Evolutionary conservation across 2,113 vertebrate genomes (phyloP).

Genomic region (Neomonachus schauinslandi): DNA sequence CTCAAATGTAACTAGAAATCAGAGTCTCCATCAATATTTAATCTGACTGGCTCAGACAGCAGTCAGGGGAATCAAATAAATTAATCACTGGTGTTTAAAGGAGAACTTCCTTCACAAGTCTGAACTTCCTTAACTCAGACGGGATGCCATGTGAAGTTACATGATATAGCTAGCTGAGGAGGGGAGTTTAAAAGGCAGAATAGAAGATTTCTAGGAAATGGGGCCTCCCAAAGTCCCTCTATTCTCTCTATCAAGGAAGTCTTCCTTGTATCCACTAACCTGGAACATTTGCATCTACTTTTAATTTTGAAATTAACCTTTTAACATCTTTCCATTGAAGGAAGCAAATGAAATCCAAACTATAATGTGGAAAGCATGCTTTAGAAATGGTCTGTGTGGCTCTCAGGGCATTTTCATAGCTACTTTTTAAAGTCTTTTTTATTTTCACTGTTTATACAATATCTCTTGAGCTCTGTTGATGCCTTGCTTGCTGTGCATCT

Average conservation of each 20-base stretch:
- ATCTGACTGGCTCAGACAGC: conserved; percentile 68
- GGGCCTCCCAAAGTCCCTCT: not conserved
- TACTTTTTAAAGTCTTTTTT: not conserved
- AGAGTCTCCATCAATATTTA: conserved; percentile 81
- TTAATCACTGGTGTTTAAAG: conserved; percentile 67
- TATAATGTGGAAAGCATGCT: not conserved
- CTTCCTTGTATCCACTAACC: not conserved
- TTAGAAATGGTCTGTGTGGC: not conserved
- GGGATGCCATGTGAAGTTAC: not conserved
- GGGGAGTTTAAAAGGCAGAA: not conserved
- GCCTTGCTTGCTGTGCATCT: not conserved
- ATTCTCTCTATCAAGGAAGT: not conserved
- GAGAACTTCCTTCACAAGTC: conserved; percentile 48
- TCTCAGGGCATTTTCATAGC: not conserved
- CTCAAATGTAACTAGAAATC: conserved; percentile 83
- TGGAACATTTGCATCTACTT: not conserved
- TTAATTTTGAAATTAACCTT: conserved; percentile 23
- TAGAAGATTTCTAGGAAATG: not conserved
- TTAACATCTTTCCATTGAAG: not conserved
- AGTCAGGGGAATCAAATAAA: conserved; percentile 63
- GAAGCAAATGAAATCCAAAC: not conserved
- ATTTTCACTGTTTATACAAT: not conserved
- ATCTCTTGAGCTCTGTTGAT: not conserved
- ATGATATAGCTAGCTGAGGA: not conserved
- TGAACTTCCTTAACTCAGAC: not conserved